These are phyloP conservation scores for Solea solea DNA, from an alignment of 2,113 vertebrate genomes.

Conservation along the genomic window DNA sequence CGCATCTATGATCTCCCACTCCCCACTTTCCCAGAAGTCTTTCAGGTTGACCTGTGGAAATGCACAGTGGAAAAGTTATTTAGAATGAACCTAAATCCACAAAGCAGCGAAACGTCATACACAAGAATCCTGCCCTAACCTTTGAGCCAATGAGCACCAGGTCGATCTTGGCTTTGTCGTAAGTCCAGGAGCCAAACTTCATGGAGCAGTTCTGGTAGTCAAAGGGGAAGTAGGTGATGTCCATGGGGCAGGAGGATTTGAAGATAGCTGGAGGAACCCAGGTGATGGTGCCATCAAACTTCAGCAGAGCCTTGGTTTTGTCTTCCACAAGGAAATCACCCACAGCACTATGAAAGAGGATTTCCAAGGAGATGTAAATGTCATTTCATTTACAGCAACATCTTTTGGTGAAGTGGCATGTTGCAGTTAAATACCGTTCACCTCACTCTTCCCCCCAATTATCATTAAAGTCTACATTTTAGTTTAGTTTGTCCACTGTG, in stretches of 20 bases:
- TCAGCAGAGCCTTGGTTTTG: conserved; percentile 93
- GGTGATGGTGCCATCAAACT: conserved; percentile 89
- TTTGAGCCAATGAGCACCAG: conserved; percentile 92
- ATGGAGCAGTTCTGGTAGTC: conserved; percentile 97
- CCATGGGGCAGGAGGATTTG: conserved; percentile 97
- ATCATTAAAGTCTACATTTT: too few relatives aligned
- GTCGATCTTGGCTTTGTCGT: conserved; percentile 96
- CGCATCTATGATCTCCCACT: conserved; percentile 96
- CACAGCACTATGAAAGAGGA: conserved; percentile 83
- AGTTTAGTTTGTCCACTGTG: too few relatives aligned
- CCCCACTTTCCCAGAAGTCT: conserved; percentile 95
- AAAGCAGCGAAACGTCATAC: too few relatives aligned
- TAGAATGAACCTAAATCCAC: neutral
- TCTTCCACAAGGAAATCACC: conserved; percentile 93
- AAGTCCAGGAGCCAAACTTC: conserved; percentile 97
- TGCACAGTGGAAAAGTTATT: conserved; percentile 3
- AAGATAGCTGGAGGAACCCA: conserved; percentile 95
- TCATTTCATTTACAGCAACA: conserved; percentile 23
- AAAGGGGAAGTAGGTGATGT: conserved; percentile 97
- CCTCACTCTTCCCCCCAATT: too few relatives aligned
- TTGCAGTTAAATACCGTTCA: too few relatives aligned
- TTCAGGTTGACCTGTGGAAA: conserved; percentile 85
- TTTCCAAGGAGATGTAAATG: conserved; percentile 6
- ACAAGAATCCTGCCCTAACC: conserved; percentile 69
- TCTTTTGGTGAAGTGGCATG: too few relatives aligned